phyloP scores from a whole-genome alignment of 2,797 vertebrate genomes.

The Paedocypris micromegethes region DNA sequence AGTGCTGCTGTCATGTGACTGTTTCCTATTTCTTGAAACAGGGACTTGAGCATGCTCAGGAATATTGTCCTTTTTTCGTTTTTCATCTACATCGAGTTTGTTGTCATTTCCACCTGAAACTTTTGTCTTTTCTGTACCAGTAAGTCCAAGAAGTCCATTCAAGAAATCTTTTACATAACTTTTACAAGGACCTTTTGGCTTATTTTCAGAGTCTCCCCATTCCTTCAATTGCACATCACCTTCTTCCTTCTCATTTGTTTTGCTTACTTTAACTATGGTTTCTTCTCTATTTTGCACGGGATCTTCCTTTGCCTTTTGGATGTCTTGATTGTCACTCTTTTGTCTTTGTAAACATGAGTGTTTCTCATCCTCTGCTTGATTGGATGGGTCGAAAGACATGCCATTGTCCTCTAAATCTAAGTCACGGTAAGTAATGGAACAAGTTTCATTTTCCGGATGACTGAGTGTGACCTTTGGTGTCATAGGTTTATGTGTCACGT shows the following conservation, averaged over 20 bases:
- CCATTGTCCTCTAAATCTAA: background rate
- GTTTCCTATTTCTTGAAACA: background rate
- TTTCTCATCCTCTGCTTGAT: background rate
- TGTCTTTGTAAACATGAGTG: background rate
- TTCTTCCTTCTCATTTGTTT: slow-evolving; percentile 34
- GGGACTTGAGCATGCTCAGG: slow-evolving; percentile 15
- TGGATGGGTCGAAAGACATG: background rate
- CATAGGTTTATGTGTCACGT: background rate
- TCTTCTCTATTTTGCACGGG: background rate
- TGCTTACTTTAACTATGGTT: background rate
- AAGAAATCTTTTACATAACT: slow-evolving; percentile 50
- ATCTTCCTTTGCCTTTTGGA: background rate
- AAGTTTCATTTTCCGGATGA: background rate
- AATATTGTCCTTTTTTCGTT: slow-evolving; percentile 44
- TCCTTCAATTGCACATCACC: slow-evolving; percentile 20
- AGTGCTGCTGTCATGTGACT: slow-evolving; percentile 29
- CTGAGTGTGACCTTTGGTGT: slow-evolving; percentile 12
- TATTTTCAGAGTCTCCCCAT: slow-evolving; percentile 27
- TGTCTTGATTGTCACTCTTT: background rate
- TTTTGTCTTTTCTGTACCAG: slow-evolving; percentile 16
- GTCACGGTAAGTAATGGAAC: background rate
- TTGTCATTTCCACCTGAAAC: slow-evolving; percentile 1
- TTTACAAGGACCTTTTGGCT: slow-evolving; percentile 32
- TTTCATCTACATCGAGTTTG: slow-evolving; percentile 9
- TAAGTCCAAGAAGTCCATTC: slow-evolving; percentile 14